These are phyloP conservation scores for Habroteleia sp. DNA, from an alignment of 2,888 invertebrate species.

Conservation along the genomic window DNA sequence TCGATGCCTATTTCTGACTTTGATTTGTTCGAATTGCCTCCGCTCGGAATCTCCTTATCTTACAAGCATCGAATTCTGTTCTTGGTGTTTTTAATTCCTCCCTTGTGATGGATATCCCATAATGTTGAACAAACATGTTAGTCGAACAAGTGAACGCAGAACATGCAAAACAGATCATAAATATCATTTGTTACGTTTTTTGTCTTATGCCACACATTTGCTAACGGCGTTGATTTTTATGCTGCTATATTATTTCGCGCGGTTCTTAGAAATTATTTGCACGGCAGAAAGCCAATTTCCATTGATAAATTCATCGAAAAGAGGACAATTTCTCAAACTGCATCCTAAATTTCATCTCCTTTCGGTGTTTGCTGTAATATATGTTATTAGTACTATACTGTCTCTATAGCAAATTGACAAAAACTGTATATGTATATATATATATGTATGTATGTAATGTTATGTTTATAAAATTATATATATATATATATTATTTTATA, in stretches of 20 bases:
- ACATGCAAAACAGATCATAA: slow-evolving; percentile 57
- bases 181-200: slow-evolving; percentile 53
- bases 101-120: slow-evolving; percentile 48
- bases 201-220: slow-evolving; percentile 21
- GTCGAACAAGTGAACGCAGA: slow-evolving; percentile 49
- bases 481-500: too few relatives aligned
- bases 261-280: slow-evolving; percentile 41
- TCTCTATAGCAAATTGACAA: too few relatives aligned
- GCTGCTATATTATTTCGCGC: slow-evolving; percentile 12
- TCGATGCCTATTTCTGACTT: slow-evolving; percentile 59
- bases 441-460: too few relatives aligned
- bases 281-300: slow-evolving; percentile 10
- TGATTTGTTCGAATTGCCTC: slow-evolving; percentile 60
- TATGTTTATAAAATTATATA: too few relatives aligned
- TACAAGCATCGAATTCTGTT: slow-evolving; percentile 64
- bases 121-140: slow-evolving; percentile 50
- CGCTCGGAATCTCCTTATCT: slow-evolving; percentile 64
- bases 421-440: too few relatives aligned
- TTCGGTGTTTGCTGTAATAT: too few relatives aligned
- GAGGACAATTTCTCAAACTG: too few relatives aligned
- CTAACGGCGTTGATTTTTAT: slow-evolving; percentile 26
- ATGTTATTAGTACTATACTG: too few relatives aligned
- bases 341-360: too few relatives aligned
- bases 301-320: too few relatives aligned
- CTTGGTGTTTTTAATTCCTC: slow-evolving; percentile 48